These are phyloP conservation scores for Daubentonia madagascariensis DNA, from an alignment of 2,113 vertebrate genomes.

Conservation along the genomic window DNA sequence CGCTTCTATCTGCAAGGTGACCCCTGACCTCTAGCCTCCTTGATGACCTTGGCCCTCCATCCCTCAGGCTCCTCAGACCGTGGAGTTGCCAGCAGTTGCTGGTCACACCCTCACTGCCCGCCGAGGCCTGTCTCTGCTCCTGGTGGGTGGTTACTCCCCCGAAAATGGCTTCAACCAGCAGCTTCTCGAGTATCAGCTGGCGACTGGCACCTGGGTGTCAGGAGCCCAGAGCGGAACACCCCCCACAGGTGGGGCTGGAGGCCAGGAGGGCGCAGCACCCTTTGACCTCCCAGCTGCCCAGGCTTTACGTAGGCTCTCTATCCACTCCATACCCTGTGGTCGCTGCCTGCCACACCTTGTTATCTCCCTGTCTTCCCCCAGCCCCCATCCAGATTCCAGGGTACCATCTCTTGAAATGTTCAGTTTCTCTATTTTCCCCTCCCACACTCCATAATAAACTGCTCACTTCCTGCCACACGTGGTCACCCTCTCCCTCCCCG, in stretches of 20 bases:
- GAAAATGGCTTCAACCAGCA: constrained; percentile 94
- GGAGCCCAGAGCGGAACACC: constrained; percentile 91
- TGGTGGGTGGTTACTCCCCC: constrained; percentile 94
- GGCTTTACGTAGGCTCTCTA: neutral
- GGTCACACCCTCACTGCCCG: constrained; percentile 92
- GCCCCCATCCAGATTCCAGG: neutral
- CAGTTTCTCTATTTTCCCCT: neutral
- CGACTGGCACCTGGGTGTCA: constrained; percentile 88
- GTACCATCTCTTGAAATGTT: neutral
- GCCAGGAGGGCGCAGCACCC: rapidly evolving
- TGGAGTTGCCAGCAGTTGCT: constrained; percentile 87
- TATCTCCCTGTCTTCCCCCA: neutral
- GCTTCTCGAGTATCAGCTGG: constrained; percentile 88
- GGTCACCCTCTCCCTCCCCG: too few species aligned
- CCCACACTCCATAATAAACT: neutral
- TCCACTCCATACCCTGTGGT: neutral
- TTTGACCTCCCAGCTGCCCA: neutral
- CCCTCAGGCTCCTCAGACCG: constrained; percentile 80
- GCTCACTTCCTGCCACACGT: neutral
- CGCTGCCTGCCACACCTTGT: neutral
- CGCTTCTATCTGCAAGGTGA: neutral
- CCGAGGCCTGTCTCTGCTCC: constrained; percentile 85
- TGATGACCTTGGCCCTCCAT: neutral
- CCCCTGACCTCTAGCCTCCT: neutral
- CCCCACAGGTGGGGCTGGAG: constrained; percentile 86